Percentiles rank a stretch among this genome's conserved stretches.
phyloP scores from a whole-genome alignment of 2,888 invertebrate genomes.

The Alentia gelatinosa region DNA sequence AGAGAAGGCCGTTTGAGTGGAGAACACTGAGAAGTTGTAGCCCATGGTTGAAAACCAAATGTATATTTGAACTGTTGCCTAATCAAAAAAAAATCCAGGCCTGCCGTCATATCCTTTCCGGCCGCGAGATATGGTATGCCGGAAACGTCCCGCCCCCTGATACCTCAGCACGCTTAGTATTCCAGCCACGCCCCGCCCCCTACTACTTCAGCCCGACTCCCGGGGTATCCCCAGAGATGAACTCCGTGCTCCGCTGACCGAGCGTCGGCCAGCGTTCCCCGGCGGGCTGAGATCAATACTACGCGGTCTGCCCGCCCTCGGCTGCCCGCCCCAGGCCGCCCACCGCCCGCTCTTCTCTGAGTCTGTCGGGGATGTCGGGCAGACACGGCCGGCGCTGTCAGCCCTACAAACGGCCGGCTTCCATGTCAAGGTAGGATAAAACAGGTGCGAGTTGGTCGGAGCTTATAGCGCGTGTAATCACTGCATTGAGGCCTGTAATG shows the following conservation, averaged over 20 bases:
- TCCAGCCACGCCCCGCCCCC: background rate
- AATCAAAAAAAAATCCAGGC: too few species aligned
- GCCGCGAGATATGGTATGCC: background rate
- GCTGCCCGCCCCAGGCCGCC: too few species aligned
- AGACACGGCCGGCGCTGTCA: background rate
- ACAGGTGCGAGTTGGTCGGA: constrained; percentile 18
- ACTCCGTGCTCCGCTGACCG: background rate
- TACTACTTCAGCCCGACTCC: background rate
- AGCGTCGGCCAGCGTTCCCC: background rate
- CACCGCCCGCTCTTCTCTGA: background rate
- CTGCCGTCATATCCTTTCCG: background rate
- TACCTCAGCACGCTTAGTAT: too few species aligned
- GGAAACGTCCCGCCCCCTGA: background rate
- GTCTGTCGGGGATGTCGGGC: background rate
- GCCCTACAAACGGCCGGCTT: background rate
- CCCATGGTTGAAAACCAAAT: too few species aligned
- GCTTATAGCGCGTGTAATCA: constrained; percentile 20
- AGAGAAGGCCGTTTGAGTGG: too few species aligned
- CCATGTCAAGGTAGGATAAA: constrained; percentile 21
- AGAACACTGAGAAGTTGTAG: too few species aligned
- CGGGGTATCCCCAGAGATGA: too few species aligned
- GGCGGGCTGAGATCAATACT: background rate
- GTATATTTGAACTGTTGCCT: too few species aligned
- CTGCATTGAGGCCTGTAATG: background rate
- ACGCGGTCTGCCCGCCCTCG: background rate